A percentile compares a stretch with the other conserved stretches of the same genome.
These are phyloP conservation scores for Strigamia transsilvanica DNA, from an alignment of 2,888 invertebrate species.

Conservation along the genomic window DNA sequence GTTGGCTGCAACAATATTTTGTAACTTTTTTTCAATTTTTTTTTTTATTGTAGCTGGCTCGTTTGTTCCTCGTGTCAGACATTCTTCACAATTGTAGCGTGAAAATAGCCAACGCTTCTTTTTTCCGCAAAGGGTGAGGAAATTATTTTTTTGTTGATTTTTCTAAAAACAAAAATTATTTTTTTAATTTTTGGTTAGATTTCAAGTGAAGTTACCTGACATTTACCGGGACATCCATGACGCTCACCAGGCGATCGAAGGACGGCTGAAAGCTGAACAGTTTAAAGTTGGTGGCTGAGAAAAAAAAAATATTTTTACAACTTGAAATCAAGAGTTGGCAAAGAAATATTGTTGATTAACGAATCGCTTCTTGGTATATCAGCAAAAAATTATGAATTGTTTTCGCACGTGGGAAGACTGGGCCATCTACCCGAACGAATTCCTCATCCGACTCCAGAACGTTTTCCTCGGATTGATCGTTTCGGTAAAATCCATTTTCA, in stretches of 20 bases:
- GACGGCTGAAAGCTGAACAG: slow-evolving; percentile 92
- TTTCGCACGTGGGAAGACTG: slow-evolving; percentile 98
- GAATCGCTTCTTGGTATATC: slow-evolving; percentile 44
- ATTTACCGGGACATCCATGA: slow-evolving; percentile 80
- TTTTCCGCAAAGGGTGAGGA: slow-evolving; percentile 83
- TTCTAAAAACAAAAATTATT: neutral
- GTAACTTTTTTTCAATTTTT: neutral
- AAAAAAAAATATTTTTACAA: slow-evolving; percentile 40
- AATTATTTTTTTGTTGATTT: neutral
- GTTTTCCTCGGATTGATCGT: slow-evolving; percentile 82
- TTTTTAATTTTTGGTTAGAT: slow-evolving; percentile 68
- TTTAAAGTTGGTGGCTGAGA: slow-evolving; percentile 72
- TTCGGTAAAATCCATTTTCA: slow-evolving; percentile 50
- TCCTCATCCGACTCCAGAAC: slow-evolving; percentile 85
- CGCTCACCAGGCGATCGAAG: slow-evolving; percentile 78
- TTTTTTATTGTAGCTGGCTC: slow-evolving; percentile 71
- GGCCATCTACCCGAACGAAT: slow-evolving; percentile 93
- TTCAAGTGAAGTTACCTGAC: slow-evolving; percentile 81
- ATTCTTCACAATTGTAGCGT: slow-evolving; percentile 96
- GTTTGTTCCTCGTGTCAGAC: slow-evolving; percentile 94
- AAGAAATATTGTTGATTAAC: slow-evolving; percentile 43
- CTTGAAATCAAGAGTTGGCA: slow-evolving; percentile 41
- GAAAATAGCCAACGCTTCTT: slow-evolving; percentile 94
- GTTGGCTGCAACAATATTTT: neutral
- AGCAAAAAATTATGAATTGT: slow-evolving; percentile 82